These are phyloP conservation scores for Myotis myotis DNA, from an alignment of 2,797 vertebrate species.

Conservation along the genomic window DNA sequence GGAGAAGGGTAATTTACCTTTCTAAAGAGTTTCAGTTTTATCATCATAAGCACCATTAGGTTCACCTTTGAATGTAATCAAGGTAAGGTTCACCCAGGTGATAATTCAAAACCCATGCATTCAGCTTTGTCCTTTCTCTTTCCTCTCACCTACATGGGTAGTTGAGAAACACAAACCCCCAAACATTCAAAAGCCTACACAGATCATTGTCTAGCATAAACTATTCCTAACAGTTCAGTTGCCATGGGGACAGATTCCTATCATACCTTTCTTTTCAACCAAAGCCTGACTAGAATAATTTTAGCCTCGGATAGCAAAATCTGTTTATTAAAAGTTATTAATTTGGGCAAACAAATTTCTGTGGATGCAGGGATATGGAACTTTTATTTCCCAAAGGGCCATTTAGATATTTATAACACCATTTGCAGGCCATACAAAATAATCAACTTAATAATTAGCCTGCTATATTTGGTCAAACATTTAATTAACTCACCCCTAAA, in stretches of 20 bases:
- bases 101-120: neutral
- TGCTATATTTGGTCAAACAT: no score
- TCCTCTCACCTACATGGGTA: neutral
- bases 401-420: no score
- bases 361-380: neutral
- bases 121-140: neutral
- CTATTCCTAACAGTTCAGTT: neutral
- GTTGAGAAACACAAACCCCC: neutral
- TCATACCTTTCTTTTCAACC: conserved; percentile 7
- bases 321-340: conserved; percentile 55
- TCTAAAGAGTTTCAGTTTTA: neutral
- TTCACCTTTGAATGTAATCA: neutral
- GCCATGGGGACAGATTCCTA: conserved; percentile 29
- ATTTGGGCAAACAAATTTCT: conserved; percentile 42
- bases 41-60: neutral
- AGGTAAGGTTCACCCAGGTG: neutral
- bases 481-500: no score
- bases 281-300: conserved; percentile 42
- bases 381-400: no score
- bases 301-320: neutral
- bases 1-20: neutral
- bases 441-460: no score
- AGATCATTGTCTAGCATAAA: neutral
- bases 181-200: neutral
- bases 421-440: no score